Evolutionary conservation across 2,888 invertebrate species (phyloP).

Genomic region (Plutella xylostella): DNA sequence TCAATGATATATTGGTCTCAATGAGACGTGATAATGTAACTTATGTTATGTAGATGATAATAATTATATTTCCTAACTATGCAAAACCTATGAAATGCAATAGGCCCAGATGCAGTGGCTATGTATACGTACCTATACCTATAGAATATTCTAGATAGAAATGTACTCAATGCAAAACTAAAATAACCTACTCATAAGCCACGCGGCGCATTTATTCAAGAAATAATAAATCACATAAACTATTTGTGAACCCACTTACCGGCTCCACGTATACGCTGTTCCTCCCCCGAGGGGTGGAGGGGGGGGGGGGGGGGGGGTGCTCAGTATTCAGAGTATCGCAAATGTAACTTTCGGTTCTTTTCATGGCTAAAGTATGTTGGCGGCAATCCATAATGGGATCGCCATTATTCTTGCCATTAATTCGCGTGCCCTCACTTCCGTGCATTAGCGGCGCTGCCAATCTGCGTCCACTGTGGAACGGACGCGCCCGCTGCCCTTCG

Average conservation of each 20-base stretch:
- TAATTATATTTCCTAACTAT: too few species aligned
- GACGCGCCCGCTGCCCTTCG: neutral
- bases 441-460: conserved; percentile 67
- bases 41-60: too few species aligned
- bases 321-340: conserved; percentile 71
- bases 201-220: neutral
- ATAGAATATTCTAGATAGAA: too few species aligned
- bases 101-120: too few species aligned
- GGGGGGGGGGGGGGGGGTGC: conserved; percentile 38
- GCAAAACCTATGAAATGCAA: too few species aligned
- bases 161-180: too few species aligned
- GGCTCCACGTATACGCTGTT: conserved; percentile 29
- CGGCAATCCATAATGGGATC: conserved; percentile 72
- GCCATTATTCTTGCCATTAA: conserved; percentile 71
- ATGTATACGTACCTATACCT: too few species aligned
- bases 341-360: conserved; percentile 71
- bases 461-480: conserved; percentile 27
- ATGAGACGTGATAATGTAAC: too few species aligned
- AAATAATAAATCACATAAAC: too few species aligned
- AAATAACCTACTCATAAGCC: too few species aligned
- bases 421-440: conserved; percentile 66
- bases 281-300: conserved; percentile 28
- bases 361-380: conserved; percentile 71
- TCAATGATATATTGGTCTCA: too few species aligned
- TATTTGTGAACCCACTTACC: neutral